These are phyloP conservation scores for Blennius ocellaris DNA, from an alignment of 2,113 vertebrate genomes.

Conservation along the genomic window DNA sequence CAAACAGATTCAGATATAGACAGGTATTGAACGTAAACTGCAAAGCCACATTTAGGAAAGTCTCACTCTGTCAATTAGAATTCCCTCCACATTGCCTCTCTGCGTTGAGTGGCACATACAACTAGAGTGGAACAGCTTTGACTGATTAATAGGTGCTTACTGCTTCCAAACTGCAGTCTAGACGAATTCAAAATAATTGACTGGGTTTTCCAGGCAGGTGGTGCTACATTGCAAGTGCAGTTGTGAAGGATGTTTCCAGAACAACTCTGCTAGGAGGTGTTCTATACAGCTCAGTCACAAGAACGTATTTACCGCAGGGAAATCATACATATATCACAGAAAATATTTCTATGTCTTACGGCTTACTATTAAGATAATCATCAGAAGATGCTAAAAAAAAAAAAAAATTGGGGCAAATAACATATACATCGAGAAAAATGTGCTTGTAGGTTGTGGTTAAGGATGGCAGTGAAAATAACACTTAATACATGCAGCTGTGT, in stretches of 20 bases:
- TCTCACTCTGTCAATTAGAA: slow-evolving; percentile 8
- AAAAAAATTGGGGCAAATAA: background rate
- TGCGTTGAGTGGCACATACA: background rate
- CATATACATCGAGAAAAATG: slow-evolving; percentile 4
- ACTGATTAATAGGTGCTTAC: slow-evolving; percentile 26
- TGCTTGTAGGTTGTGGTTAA: background rate
- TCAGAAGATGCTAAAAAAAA: background rate
- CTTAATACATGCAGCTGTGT: slow-evolving; percentile 13
- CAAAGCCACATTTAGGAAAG: background rate
- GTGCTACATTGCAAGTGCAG: background rate
- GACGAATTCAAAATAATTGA: slow-evolving; percentile 39
- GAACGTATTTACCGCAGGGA: background rate
- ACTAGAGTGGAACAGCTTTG: background rate
- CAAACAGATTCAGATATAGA: background rate
- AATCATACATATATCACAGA: too few species aligned
- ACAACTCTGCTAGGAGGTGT: background rate
- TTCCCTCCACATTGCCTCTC: slow-evolving; percentile 21
- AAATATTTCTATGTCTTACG: background rate
- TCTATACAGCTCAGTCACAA: background rate
- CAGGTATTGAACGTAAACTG: slow-evolving; percentile 37
- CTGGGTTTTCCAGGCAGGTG: slow-evolving; percentile 1
- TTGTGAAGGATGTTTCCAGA: slow-evolving; percentile 2
- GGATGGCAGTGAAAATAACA: background rate
- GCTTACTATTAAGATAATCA: background rate
- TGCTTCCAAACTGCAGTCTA: slow-evolving; percentile 13